These are phyloP conservation scores for Baronia brevicornis DNA, from an alignment of 2,888 invertebrate species.

Conservation along the genomic window DNA sequence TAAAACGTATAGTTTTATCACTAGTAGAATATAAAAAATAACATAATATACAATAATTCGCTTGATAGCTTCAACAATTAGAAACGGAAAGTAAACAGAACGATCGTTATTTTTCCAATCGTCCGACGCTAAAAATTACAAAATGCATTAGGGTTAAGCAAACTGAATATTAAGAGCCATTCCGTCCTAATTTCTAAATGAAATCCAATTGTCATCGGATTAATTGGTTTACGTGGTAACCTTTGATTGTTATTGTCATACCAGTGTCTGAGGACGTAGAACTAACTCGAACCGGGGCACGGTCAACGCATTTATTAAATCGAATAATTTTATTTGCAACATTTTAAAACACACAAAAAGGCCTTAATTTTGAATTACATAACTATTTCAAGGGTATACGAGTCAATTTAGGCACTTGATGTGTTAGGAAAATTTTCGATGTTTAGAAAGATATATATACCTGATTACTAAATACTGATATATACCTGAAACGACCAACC, in stretches of 20 bases:
- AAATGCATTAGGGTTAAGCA: slow-evolving; percentile 9
- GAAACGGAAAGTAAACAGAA: not conserved
- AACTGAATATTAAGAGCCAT: slow-evolving; percentile 2
- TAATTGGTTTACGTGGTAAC: slow-evolving; percentile 12
- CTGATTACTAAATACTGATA: no score
- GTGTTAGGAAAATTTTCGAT: no score
- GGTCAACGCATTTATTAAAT: slow-evolving; percentile 17
- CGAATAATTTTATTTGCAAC: slow-evolving; percentile 3
- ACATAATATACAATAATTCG: no score
- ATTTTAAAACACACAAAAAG: not conserved
- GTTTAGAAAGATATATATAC: no score
- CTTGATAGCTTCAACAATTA: no score
- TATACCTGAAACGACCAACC: no score
- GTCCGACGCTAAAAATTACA: slow-evolving; percentile 5
- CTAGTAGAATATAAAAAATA: no score
- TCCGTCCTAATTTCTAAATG: slow-evolving; percentile 9
- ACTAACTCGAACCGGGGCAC: slow-evolving; percentile 16
- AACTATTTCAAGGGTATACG: no score
- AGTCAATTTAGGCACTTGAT: no score
- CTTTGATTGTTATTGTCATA: slow-evolving; percentile 16
- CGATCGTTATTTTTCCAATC: not conserved
- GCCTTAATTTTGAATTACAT: not conserved
- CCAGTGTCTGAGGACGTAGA: slow-evolving; percentile 5
- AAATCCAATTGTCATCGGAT: slow-evolving; percentile 11
- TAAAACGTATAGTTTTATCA: no score